Conservation (phyloP, 2,888 invertebrate genomes). For the Acanthosoma haemorrhoidale region DNA sequence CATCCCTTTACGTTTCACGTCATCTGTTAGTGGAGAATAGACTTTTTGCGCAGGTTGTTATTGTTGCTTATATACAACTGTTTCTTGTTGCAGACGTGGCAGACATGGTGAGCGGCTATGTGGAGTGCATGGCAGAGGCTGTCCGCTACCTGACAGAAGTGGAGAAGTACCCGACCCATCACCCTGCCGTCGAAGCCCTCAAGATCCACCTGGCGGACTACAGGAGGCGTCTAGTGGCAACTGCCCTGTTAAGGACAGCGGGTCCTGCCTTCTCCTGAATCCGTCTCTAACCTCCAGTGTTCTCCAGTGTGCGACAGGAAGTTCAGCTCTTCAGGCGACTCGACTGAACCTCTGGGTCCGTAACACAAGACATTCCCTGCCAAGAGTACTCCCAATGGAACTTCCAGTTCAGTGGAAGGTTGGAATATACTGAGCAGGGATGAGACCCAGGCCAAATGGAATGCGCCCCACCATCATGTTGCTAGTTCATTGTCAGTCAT, state of each 20-base stretch:
- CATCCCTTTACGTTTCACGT: no score
- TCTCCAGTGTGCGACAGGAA: not conserved
- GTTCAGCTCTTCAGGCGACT: not conserved
- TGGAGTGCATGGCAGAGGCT: constrained; percentile 44
- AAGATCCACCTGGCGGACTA: constrained; percentile 42
- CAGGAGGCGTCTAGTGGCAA: constrained; percentile 17
- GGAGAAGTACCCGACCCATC: constrained; percentile 43
- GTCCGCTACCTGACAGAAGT: constrained; percentile 44
- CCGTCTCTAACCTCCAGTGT: no score
- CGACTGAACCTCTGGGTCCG: not conserved
- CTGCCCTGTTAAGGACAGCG: not conserved
- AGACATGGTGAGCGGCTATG: constrained; percentile 43
- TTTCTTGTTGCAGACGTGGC: constrained; percentile 40
- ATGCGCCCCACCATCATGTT: no score
- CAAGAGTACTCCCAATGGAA: not conserved
- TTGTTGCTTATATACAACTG: no score
- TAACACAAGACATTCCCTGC: not conserved
- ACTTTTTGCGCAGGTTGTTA: no score
- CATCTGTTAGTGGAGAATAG: no score
- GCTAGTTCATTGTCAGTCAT: no score
- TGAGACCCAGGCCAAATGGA: no score
- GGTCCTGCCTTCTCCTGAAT: constrained; percentile 17
- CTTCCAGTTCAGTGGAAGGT: no score
- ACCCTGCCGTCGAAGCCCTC: constrained; percentile 44
- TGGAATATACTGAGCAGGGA: no score